Evolutionary conservation across 2,888 invertebrate species (phyloP).

Genomic region (Lymantria dispar): DNA sequence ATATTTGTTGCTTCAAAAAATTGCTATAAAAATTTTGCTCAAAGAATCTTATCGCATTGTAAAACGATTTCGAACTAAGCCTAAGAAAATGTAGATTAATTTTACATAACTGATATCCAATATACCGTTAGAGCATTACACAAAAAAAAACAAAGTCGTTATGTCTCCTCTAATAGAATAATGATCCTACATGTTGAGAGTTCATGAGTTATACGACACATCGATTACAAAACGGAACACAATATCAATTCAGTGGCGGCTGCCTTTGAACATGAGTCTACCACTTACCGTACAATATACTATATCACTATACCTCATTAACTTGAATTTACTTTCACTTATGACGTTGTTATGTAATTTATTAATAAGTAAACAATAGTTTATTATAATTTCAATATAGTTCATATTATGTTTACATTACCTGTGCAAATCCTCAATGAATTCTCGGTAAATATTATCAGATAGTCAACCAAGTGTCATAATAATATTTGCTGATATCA

Average conservation of each 20-base stretch:
- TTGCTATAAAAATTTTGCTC: no score
- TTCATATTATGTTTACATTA: no score
- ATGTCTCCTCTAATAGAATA: conserved; percentile 40
- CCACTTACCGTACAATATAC: conserved; percentile 37
- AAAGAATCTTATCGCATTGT: no score
- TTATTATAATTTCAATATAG: not conserved
- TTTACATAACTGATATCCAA: no score
- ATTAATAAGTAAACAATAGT: not conserved
- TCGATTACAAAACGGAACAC: conserved; percentile 67
- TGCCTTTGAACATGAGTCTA: conserved; percentile 45
- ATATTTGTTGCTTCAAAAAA: no score
- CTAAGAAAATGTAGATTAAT: no score
- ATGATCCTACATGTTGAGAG: conserved; percentile 36
- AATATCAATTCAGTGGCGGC: conserved; percentile 56
- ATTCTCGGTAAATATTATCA: no score
- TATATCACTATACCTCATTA: conserved; percentile 23
- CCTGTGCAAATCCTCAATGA: no score
- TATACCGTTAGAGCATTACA: no score
- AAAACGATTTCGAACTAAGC: no score
- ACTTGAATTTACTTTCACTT: conserved; percentile 27
- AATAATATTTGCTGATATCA: no score
- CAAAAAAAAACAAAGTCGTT: not conserved
- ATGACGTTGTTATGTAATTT: conserved; percentile 10
- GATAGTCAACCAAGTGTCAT: no score
- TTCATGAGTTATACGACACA: conserved; percentile 63